phyloP scores from a whole-genome alignment of 2,797 vertebrate species.

The Rhynchotus rufescens region DNA sequence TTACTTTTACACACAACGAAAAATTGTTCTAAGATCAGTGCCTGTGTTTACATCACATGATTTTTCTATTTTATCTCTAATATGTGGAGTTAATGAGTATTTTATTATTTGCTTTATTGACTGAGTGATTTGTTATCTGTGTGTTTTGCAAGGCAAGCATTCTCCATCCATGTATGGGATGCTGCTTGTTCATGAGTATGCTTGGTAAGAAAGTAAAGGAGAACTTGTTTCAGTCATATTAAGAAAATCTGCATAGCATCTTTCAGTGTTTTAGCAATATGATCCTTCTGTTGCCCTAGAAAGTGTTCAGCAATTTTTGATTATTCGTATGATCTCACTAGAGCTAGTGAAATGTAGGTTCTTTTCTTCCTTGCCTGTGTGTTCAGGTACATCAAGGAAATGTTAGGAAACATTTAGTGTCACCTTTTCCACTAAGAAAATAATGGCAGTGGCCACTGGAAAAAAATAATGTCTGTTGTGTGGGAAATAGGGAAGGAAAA shows the following conservation, averaged over 20 bases:
- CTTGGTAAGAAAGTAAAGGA: background rate
- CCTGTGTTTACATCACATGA: fast-evolving
- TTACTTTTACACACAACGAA: background rate
- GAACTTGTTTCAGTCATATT: background rate
- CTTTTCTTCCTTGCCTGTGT: background rate
- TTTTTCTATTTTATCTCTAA: background rate
- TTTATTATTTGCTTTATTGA: background rate
- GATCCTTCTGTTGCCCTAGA: background rate
- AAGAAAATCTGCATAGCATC: background rate
- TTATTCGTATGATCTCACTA: background rate
- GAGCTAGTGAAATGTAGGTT: background rate
- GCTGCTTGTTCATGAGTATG: background rate
- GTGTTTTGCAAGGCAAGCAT: background rate
- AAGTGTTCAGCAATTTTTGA: background rate
- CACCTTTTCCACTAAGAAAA: background rate
- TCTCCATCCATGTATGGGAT: fast-evolving
- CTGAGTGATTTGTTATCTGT: background rate
- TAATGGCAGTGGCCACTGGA: background rate
- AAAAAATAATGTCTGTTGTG: background rate
- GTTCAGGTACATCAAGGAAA: background rate
- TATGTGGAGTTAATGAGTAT: background rate
- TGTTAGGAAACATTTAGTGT: background rate
- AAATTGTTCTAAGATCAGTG: background rate
- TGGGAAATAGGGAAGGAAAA: background rate
- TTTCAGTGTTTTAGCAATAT: background rate